Evolutionary conservation across 2,113 vertebrate species (phyloP).

Genomic region (Labeo catla): DNA sequence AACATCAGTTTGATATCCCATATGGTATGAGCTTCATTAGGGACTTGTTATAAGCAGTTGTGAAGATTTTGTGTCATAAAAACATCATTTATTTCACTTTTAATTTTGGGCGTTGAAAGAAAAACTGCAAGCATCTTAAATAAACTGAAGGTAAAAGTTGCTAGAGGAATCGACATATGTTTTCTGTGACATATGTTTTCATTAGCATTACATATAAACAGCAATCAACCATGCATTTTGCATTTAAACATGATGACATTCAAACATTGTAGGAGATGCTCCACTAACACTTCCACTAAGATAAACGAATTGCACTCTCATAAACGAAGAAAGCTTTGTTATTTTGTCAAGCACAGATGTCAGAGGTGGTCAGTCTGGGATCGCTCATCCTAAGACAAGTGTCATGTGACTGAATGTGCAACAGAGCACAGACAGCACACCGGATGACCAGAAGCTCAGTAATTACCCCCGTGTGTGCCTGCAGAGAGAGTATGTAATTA

Average conservation of each 20-base stretch:
- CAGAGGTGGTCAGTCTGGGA: constrained; percentile 13
- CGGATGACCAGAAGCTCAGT: constrained; percentile 54
- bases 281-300: not conserved
- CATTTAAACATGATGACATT: not conserved
- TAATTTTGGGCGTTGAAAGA: too few relatives aligned
- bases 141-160: not conserved
- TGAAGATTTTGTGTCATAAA: too few relatives aligned
- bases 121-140: not conserved
- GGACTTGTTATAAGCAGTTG: not conserved
- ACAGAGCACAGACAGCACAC: constrained; percentile 51
- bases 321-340: constrained; percentile 5
- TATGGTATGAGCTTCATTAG: not conserved
- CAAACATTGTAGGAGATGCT: not conserved
- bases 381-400: constrained; percentile 6
- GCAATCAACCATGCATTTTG: not conserved
- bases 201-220: not conserved
- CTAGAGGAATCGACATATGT: not conserved
- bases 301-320: constrained; percentile 9
- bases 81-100: too few relatives aligned
- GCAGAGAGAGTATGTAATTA: constrained; percentile 62
- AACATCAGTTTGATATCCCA: not conserved
- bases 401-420: constrained; percentile 33
- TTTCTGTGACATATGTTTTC: not conserved
- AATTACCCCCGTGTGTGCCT: constrained; percentile 59
- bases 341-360: constrained; percentile 26